Evolutionary conservation across 2,797 vertebrate species (phyloP), one percentile per base, ranked within the genome.

Genomic region (Chloroceryle inda): DNA sequence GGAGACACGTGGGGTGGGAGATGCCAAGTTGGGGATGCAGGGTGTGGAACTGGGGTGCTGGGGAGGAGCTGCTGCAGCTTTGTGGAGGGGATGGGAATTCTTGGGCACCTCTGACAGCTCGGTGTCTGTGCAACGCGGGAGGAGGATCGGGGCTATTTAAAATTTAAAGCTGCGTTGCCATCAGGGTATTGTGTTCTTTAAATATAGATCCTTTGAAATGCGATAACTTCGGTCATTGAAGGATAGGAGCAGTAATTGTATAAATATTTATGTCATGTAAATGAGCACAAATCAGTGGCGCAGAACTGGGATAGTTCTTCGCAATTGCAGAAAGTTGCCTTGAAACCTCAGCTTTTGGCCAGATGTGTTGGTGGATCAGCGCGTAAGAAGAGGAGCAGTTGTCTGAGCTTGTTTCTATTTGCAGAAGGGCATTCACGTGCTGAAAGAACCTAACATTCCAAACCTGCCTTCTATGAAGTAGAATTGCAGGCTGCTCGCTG

Each of bases 211-310:
- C 69, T 94, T 78, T 71, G 94, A 86, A 92, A 94, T 29, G 82
- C 7, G 14, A 26, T 90, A 27, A 18, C 58, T 50, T 53, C 1
- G 3, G 79, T 81, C 22, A 2, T 22, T 40, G 88, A 74, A 78
- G 73, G 82, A 56, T 69, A 31, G 59, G 50, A 52, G 26, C 56
- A 21, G 85, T 27, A 71, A 67, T 53, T 22, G 16, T 68, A 72
- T 92, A 58, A 90, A 94, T 88, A 92, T 86, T 95, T 67, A 90
- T 68, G 71, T 6, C 47, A 19, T 86, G 79, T 61, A 85, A 90
- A 88, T 37, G 24, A 81, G 90, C 79, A 33, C 53, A 24, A 72
- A 58, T 62, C 73, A 27, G 68, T 3, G 52, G 40, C 7, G 45
- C 53, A 20, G 86, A 31, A 13, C 73, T 45, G 73, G 69, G 31